Evolutionary conservation across 1,140 invertebrate genomes (phyloP).

Genomic region (Drosophila micromelanica): DNA sequence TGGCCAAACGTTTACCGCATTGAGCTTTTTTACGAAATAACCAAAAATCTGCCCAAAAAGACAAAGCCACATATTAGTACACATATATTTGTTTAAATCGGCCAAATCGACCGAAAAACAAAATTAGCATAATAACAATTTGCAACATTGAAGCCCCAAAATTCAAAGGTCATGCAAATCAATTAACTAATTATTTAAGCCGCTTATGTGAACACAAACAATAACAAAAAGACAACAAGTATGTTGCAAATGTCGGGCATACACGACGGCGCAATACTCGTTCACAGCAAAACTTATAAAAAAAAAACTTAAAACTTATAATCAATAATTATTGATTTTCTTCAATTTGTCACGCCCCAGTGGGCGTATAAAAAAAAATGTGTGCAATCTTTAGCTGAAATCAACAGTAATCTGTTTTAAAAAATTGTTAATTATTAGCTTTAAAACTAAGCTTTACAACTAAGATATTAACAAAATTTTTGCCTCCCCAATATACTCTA

Average conservation of each 20-base stretch:
- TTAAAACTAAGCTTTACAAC: too few relatives aligned
- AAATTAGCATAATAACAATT: slow-evolving; percentile 26
- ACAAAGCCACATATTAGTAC: not conserved
- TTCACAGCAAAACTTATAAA: too few relatives aligned
- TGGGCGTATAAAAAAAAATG: too few relatives aligned
- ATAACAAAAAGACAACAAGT: slow-evolving; percentile 33
- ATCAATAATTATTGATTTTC: too few relatives aligned
- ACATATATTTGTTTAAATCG: not conserved
- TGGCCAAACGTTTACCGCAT: not conserved
- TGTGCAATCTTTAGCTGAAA: too few relatives aligned
- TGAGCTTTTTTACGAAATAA: not conserved
- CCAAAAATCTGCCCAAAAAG: not conserved
- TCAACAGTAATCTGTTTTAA: too few relatives aligned
- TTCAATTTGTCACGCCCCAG: too few relatives aligned
- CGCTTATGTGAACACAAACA: slow-evolving; percentile 41
- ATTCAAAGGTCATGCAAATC: slow-evolving; percentile 17
- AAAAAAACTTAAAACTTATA: too few relatives aligned
- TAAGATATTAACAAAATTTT: too few relatives aligned
- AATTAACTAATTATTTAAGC: slow-evolving; percentile 78
- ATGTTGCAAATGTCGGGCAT: slow-evolving; percentile 1
- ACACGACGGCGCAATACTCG: not conserved
- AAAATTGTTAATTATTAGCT: too few relatives aligned
- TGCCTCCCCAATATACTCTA: too few relatives aligned
- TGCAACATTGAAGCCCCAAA: not conserved
- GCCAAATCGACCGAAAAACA: not conserved